Evolutionary conservation across 2,797 vertebrate genomes (phyloP).

Genomic region (Odontamblyopus lacepedii): DNA sequence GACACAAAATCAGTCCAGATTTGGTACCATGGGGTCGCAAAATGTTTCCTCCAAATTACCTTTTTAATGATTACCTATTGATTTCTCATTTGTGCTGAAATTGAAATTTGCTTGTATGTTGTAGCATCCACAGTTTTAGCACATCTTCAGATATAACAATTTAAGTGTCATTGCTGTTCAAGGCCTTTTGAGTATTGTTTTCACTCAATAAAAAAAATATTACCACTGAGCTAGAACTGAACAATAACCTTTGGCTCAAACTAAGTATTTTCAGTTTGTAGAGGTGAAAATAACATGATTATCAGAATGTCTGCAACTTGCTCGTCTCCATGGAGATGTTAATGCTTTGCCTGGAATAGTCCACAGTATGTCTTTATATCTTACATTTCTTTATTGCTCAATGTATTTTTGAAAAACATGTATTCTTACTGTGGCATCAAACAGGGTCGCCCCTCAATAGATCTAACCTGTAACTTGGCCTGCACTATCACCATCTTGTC

Average conservation of each 20-base stretch:
- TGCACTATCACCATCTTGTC: too few relatives aligned
- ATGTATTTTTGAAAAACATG: too few relatives aligned
- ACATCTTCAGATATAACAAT: neutral
- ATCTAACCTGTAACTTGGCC: too few relatives aligned
- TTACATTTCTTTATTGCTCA: too few relatives aligned
- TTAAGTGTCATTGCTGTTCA: neutral
- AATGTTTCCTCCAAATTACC: neutral
- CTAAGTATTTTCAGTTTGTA: neutral
- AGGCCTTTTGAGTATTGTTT: neutral
- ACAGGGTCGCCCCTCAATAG: too few relatives aligned
- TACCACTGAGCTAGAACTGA: neutral
- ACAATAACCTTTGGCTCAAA: neutral
- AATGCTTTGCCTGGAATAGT: too few relatives aligned
- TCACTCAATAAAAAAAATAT: neutral
- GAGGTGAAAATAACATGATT: neutral
- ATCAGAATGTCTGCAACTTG: neutral
- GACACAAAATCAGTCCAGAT: neutral
- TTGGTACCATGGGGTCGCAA: neutral
- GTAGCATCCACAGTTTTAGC: neutral
- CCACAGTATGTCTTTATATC: too few relatives aligned
- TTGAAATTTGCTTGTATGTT: neutral
- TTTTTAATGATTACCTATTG: neutral
- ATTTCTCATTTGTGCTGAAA: neutral
- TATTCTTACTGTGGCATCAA: too few relatives aligned
- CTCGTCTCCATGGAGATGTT: too few relatives aligned